Percentiles rank a stretch among this genome's conserved stretches.
Evolutionary conservation across 2,797 vertebrate species (phyloP).

Genomic region (Sphenopsis melanotis): DNA sequence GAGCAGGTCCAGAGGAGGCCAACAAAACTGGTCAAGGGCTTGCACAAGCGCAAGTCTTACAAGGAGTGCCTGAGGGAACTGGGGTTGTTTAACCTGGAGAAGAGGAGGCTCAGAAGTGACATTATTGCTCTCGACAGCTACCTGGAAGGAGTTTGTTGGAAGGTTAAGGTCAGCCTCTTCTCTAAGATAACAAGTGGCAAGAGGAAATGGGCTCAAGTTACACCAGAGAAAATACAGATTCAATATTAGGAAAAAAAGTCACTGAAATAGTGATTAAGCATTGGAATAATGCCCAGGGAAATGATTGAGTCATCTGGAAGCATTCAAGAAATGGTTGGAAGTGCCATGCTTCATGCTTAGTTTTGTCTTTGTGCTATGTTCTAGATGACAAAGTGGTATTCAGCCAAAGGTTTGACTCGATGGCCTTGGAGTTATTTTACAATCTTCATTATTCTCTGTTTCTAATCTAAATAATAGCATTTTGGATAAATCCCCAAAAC

Average conservation of each 20-base stretch:
- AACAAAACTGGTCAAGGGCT: not conserved
- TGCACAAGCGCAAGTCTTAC: not conserved
- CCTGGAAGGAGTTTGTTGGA: not conserved
- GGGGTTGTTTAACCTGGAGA: not conserved
- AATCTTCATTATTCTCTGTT: not conserved
- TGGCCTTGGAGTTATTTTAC: not conserved
- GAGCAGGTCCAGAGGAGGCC: not conserved
- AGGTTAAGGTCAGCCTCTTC: not conserved
- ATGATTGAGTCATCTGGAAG: not conserved
- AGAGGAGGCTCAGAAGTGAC: not conserved
- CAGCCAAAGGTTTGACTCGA: not conserved
- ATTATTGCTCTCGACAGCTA: not conserved
- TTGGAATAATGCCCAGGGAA: not conserved
- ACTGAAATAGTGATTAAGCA: not conserved
- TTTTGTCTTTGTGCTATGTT: not conserved
- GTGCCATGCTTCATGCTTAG: not conserved
- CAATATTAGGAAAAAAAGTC: accelerated
- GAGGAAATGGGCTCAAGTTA: not conserved
- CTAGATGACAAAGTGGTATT: not conserved
- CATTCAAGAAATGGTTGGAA: not conserved
- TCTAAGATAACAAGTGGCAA: not conserved
- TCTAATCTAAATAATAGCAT: not conserved
- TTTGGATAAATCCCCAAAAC: not conserved
- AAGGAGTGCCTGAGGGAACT: not conserved
- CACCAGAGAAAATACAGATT: not conserved